Base-by-base conservation (phyloP, 1,140 invertebrate genomes). In the Yoshiicerus persimilis region DNA sequence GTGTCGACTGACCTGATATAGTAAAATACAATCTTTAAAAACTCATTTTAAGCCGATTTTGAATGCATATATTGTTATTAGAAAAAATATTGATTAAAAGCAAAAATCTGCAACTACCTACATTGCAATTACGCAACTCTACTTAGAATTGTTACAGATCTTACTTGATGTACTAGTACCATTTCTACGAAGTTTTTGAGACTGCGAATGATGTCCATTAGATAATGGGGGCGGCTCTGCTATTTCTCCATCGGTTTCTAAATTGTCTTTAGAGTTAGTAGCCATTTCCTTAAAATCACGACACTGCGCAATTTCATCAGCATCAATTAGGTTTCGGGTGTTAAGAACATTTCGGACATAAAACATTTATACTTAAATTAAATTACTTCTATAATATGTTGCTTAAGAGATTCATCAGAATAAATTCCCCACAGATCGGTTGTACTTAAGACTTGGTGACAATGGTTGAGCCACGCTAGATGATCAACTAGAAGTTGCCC, bases 401-500 rank as follows among this genome's bases (percentile, higher is more conserved):
- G 62, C 25, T 62, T 80, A 47, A 88, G 83, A 87, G 90, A 86
- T 56, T 91, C 90, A 16, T 86, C 88, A n/a, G 88, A 75, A 62
- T 85, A 88, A 32, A 84, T 88, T 36, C 90, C 89, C 90, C 90
- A 91, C 39, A 91, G 39, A 87, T 90, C 91, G 62, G 86, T 90
- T 87, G 88, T 86, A 86, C 84, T 88, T 86, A 90, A 70, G 62
- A 90, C 90, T 87, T 89, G 86, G 77, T 88, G 70, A 77, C 90
- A 91, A 39, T 86, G 38, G n/a, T 86, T 77, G 87, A 97, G 94
- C 98, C 98, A 99, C 91, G 95, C 95, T 91, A 95, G 94, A 95
- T 99, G 98, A 93, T 98, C 96, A 87, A 97, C 94, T 90, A 95
- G 94, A 91, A 97, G 95, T 88, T 94, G 95, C 88, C 98, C 98